Base-by-base conservation (phyloP, 2,797 vertebrate genomes). In the Onychomys arenicola region DNA sequence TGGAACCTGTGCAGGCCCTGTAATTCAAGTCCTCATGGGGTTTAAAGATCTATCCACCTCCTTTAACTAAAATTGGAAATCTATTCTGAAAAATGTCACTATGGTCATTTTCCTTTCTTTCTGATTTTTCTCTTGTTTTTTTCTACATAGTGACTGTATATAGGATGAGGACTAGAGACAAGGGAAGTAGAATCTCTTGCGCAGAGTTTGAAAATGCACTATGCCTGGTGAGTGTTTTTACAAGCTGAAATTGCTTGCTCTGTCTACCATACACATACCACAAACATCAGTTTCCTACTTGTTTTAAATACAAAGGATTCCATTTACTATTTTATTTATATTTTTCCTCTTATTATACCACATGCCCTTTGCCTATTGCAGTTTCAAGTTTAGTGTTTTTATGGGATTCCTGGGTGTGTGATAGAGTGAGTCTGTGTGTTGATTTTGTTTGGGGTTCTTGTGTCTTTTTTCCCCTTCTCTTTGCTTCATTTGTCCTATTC, bases 241-340 rank as follows among this genome's bases (percentile, higher is more conserved):
- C 61, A 55, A 61, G 16, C 12, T 75, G 63, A 87, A 61, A 73
- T 65, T 91, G 0, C 59, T 65, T 34, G 0, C 0, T 52, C n/a
- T 4, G 4, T 65, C 34, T 27, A 57, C 27, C 34, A 40, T 3
- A 29, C 37, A 34, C 8, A 75, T 23, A 63, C 7, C 61, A 81
- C 65, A 67, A 23, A 61, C 57, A 34, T 13, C 0, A 17, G 32
- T 49, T n/a, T 89, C 6, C 46, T 75, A 3, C 34, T 92, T 71
- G 61, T 93, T 96, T 93, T 61, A 85, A 81, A 73, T 57, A 77
- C 71, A 21, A 65, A 90, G 6, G 23, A 78, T 67, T 84, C 5
- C 10, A 65, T 84, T 17, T 65, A 21, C 16, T 9, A 65, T 46
- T 65, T 46, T 63, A 43, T 61, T 29, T 27, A 84, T 59, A 25